A percentile compares a stretch with the other conserved stretches of the same genome.
Conservation (phyloP, 2,888 invertebrate species). For the Phytoseiulus persimilis region DNA sequence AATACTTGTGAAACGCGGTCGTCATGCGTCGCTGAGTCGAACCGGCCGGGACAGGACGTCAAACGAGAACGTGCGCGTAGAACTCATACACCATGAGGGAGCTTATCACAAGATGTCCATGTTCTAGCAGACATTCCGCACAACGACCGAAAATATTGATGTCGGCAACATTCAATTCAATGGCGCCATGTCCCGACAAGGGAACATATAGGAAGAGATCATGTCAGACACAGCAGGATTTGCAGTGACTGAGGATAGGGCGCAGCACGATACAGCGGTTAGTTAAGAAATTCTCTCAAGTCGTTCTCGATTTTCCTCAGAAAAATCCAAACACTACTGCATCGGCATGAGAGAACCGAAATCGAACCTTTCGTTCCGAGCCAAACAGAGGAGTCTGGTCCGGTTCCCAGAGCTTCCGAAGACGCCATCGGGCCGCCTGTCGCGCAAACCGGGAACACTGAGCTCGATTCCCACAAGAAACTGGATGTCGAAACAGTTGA, state of each 20-base stretch:
- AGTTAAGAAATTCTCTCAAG: no score
- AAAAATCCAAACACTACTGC: conserved; percentile 30
- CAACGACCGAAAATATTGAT: background rate
- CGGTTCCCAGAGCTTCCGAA: background rate
- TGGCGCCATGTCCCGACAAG: no score
- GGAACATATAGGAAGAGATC: no score
- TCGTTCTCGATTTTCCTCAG: background rate
- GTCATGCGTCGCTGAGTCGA: background rate
- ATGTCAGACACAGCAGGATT: no score
- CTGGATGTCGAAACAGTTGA: background rate
- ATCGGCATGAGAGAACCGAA: conserved; percentile 15
- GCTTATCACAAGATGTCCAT: background rate
- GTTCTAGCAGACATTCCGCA: background rate
- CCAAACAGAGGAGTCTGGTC: background rate
- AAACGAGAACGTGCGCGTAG: background rate
- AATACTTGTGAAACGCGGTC: background rate
- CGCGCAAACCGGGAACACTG: background rate
- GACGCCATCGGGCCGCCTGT: background rate
- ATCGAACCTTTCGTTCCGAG: conserved; percentile 17
- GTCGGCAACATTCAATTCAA: background rate
- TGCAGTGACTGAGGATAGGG: no score
- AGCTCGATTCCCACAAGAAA: background rate
- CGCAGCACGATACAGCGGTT: no score
- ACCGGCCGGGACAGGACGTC: background rate
- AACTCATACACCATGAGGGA: background rate